Conservation (phyloP, 2,888 invertebrate genomes). For the Pseudococcus longispinus region DNA sequence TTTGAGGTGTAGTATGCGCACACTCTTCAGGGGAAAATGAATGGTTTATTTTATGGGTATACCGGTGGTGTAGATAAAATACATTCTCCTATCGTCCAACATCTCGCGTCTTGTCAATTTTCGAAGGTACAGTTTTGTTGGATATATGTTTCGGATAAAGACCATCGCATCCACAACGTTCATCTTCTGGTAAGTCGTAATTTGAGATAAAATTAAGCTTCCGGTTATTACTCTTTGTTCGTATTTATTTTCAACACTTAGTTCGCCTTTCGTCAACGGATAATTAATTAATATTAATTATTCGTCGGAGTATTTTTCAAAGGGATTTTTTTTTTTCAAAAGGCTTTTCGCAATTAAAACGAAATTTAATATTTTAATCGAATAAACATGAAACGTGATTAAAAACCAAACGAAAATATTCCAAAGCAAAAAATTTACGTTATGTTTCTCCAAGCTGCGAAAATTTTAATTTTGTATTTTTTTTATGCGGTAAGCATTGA, state of each 20-base stretch:
- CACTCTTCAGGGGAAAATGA: slow-evolving; percentile 41
- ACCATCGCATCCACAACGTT: background rate
- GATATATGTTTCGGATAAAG: slow-evolving; percentile 4
- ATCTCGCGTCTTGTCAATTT: slow-evolving; percentile 36
- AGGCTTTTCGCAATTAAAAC: background rate
- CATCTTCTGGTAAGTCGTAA: slow-evolving; percentile 11
- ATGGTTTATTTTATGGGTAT: slow-evolving; percentile 26
- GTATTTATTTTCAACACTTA: background rate
- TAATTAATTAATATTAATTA: slow-evolving; percentile 8
- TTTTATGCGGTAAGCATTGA: background rate
- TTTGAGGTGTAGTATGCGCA: slow-evolving; percentile 46
- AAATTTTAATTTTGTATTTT: background rate
- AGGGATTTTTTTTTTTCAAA: background rate
- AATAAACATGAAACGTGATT: background rate
- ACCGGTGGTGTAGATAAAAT: slow-evolving; percentile 43
- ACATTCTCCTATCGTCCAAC: slow-evolving; percentile 48
- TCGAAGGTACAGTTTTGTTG: slow-evolving; percentile 37
- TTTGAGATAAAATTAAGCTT: slow-evolving; percentile 9
- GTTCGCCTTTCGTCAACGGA: background rate
- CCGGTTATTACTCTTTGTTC: background rate
- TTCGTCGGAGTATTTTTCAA: background rate
- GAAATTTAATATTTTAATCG: background rate
- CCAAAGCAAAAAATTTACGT: too few relatives aligned
- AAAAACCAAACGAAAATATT: background rate
- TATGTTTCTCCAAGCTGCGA: background rate